A percentile compares a stretch with the other conserved stretches of the same genome.
Evolutionary conservation across 53 echinoderm and acorn worm species (phyloP).

Genomic region (Pentamera pediparva): DNA sequence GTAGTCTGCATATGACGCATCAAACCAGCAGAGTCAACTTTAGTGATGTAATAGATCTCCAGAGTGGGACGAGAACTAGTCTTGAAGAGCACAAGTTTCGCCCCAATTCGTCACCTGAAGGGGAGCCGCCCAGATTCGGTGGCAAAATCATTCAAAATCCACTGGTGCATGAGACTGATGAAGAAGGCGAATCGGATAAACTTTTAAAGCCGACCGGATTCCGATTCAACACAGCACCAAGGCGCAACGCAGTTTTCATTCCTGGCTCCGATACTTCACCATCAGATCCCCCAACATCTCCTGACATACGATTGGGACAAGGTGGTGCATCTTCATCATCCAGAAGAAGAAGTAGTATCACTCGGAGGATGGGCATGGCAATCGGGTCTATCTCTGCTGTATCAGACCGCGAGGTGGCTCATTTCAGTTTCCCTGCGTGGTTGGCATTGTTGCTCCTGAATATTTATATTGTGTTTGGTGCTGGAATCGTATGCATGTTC

Average conservation of each 20-base stretch:
- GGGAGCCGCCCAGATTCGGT: neutral
- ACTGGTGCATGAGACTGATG: constrained; percentile 15
- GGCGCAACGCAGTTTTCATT: constrained; percentile 27
- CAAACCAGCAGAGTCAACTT: constrained; percentile 23
- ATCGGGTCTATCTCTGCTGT: constrained; percentile 33
- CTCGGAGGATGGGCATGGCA: constrained; percentile 18
- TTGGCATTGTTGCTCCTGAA: constrained; percentile 59
- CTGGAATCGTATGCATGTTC: constrained; percentile 42
- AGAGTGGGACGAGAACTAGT: constrained; percentile 29
- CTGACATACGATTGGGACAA: constrained; percentile 2
- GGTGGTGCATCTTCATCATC: neutral
- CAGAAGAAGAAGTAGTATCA: constrained; percentile 25
- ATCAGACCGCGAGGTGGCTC: constrained; percentile 54
- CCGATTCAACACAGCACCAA: constrained; percentile 8
- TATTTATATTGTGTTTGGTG: constrained; percentile 63
- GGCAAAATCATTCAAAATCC: constrained; percentile 26
- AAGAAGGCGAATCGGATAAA: constrained; percentile 10
- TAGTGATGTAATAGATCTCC: constrained; percentile 28
- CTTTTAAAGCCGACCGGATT: constrained; percentile 10
- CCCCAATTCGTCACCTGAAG: neutral
- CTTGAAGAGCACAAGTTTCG: neutral
- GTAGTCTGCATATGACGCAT: too few relatives aligned
- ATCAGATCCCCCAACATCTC: constrained; percentile 20
- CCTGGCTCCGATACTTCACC: constrained; percentile 26
- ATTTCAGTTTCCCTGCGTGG: constrained; percentile 74